phyloP scores from a whole-genome alignment of 2,888 invertebrate species.

The Pelosia muscerda region DNA sequence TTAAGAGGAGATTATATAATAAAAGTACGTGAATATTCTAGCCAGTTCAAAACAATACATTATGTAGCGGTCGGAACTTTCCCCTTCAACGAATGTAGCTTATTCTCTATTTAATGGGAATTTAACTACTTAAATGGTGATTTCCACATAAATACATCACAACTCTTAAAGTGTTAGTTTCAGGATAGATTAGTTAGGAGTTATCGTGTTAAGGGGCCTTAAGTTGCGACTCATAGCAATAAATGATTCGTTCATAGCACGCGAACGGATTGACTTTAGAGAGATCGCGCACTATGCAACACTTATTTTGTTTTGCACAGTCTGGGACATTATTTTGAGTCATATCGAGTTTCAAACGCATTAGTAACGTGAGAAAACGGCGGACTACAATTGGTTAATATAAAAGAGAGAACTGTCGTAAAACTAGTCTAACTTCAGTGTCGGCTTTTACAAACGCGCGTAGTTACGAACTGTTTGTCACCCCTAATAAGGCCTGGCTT shows the following conservation, averaged over 20 bases:
- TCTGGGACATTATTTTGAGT: too few species aligned
- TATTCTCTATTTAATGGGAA: constrained; percentile 31
- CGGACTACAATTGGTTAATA: too few species aligned
- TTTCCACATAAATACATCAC: constrained; percentile 47
- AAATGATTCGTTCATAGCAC: constrained; percentile 69
- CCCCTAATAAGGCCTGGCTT: too few species aligned
- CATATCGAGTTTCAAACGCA: too few species aligned
- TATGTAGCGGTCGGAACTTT: not conserved
- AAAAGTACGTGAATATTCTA: not conserved
- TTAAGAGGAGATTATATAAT: not conserved
- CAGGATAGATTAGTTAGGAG: constrained; percentile 61
- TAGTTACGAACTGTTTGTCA: too few species aligned
- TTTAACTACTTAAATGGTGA: constrained; percentile 44
- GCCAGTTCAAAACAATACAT: not conserved
- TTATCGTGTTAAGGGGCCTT: constrained; percentile 66
- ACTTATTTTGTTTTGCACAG: not conserved
- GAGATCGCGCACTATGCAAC: constrained; percentile 8
- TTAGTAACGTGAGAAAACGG: too few species aligned
- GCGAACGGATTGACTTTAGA: constrained; percentile 62
- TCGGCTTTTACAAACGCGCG: too few species aligned
- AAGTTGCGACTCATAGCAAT: constrained; percentile 63
- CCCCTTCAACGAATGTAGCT: not conserved
- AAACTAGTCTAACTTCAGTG: too few species aligned
- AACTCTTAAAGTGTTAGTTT: constrained; percentile 53
- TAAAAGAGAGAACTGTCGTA: too few species aligned